These are phyloP conservation scores for Eristalis intricaria DNA, from an alignment of 2,888 invertebrate genomes.

Conservation along the genomic window DNA sequence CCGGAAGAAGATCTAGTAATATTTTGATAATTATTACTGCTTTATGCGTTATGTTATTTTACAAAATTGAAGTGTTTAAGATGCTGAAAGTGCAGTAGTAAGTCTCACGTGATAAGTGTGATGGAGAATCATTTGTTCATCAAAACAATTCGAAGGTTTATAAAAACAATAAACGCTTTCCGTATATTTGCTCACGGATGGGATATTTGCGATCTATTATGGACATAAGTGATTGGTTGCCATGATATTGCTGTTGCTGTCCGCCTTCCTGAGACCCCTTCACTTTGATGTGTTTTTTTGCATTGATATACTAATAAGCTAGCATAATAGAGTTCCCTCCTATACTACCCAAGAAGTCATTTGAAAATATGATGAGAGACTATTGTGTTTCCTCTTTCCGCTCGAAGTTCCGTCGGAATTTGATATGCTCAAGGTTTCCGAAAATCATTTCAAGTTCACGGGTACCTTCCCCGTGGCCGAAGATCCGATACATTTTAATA, in stretches of 20 bases:
- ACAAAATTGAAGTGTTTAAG: no score
- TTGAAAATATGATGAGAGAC: slow-evolving; percentile 11
- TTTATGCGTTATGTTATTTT: neutral
- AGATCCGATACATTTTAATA: slow-evolving; percentile 15
- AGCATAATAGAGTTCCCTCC: neutral
- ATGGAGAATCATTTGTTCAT: neutral
- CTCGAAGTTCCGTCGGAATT: slow-evolving; percentile 9
- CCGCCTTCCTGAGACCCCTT: slow-evolving; percentile 42
- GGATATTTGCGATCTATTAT: slow-evolving; percentile 5
- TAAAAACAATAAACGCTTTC: slow-evolving; percentile 13
- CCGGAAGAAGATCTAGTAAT: slow-evolving; percentile 34
- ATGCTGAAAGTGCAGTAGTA: neutral
- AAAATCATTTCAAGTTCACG: slow-evolving; percentile 57
- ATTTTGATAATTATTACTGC: neutral
- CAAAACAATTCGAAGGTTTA: slow-evolving; percentile 20
- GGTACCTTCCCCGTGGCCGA: slow-evolving; percentile 39
- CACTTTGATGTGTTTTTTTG: slow-evolving; percentile 38
- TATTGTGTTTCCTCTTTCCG: slow-evolving; percentile 3
- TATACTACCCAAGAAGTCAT: neutral
- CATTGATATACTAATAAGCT: slow-evolving; percentile 22
- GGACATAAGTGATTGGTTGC: slow-evolving; percentile 18
- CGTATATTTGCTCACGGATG: slow-evolving; percentile 31
- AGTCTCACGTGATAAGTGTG: neutral
- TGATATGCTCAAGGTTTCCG: slow-evolving; percentile 49
- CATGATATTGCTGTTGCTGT: slow-evolving; percentile 9